Percentiles rank a stretch among this genome's conserved stretches.
Conservation (phyloP, 2,797 vertebrate genomes). For the Pyrocephalus nanus region DNA sequence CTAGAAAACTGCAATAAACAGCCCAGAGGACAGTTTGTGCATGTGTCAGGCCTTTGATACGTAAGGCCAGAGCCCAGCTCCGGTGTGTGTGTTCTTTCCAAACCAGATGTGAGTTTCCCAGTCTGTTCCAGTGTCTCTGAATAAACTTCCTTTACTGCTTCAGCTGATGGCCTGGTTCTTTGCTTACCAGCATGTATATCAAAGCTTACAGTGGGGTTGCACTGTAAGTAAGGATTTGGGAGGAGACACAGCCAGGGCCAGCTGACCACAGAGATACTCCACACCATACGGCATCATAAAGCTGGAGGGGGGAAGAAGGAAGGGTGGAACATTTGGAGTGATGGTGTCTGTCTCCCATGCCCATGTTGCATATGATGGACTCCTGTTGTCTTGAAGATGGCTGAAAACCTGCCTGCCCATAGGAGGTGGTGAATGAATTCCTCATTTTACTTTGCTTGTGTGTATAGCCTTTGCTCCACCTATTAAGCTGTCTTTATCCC, state of each 20-base stretch:
- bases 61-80: background rate
- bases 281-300: background rate
- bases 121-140: background rate
- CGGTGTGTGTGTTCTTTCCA: background rate
- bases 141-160: background rate
- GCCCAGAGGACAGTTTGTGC: background rate
- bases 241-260: background rate
- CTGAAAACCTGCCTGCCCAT: background rate
- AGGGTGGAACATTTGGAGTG: background rate
- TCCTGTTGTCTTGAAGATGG: background rate
- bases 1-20: background rate
- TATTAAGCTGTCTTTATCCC: background rate
- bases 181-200: background rate
- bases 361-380: accelerated
- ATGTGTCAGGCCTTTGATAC: background rate
- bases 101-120: background rate
- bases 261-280: background rate
- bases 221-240: background rate
- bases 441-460: background rate
- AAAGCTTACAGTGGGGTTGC: background rate
- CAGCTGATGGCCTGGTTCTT: background rate
- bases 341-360: background rate
- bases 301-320: background rate
- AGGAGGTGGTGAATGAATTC: background rate
- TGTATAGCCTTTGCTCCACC: background rate